phyloP scores from a whole-genome alignment of 2,113 vertebrate genomes.

The Phainopepla nitens region DNA sequence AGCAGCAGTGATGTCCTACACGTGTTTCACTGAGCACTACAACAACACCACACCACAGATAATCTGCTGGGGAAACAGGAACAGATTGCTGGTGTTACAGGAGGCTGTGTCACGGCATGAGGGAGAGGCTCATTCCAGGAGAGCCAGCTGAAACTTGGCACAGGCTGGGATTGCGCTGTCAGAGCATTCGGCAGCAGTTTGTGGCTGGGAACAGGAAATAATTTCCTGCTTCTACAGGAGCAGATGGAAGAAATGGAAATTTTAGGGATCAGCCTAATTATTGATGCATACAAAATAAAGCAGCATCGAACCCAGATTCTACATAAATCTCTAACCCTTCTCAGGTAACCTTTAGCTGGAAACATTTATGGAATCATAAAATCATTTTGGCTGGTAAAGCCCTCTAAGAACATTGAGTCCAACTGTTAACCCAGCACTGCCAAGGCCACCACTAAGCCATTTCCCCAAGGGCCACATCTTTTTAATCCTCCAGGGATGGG shows the following conservation, averaged over 20 bases:
- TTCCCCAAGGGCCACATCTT: background rate
- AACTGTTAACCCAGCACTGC: background rate
- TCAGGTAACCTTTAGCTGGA: background rate
- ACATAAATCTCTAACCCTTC: background rate
- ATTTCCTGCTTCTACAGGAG: background rate
- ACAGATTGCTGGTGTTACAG: background rate
- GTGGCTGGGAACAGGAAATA: background rate
- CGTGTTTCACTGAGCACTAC: background rate
- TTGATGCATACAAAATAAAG: background rate
- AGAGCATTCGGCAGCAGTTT: accelerated
- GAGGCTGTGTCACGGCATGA: background rate
- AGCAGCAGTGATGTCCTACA: background rate
- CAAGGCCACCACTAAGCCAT: background rate
- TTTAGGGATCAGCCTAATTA: background rate
- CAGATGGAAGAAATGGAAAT: background rate
- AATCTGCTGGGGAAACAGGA: background rate
- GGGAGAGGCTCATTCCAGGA: background rate
- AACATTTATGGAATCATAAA: background rate
- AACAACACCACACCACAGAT: background rate
- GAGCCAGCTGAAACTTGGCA: background rate
- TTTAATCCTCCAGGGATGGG: background rate
- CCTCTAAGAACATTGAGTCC: background rate
- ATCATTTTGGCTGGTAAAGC: background rate
- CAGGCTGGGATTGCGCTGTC: background rate
- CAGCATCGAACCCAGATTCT: background rate